Evolutionary conservation across 2,888 invertebrate genomes (phyloP).

Genomic region (Bembecia ichneumoniformis): DNA sequence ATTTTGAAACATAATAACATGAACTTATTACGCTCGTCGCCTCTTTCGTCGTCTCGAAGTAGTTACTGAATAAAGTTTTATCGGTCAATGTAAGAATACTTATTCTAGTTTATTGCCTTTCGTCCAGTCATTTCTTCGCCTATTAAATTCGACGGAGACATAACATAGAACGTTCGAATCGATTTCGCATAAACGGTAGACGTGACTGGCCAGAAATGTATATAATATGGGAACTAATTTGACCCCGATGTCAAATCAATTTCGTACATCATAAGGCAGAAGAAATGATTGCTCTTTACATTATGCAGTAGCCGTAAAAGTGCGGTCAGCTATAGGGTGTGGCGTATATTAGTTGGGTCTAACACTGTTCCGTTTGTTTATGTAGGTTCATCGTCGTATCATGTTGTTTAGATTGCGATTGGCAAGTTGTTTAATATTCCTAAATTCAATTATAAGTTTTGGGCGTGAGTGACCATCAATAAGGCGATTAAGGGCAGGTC

Average conservation of each 20-base stretch:
- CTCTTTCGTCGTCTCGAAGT: slow-evolving; percentile 19
- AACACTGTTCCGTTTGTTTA: neutral
- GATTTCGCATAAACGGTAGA: slow-evolving; percentile 69
- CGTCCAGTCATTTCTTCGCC: slow-evolving; percentile 60
- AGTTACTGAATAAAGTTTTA: slow-evolving; percentile 53
- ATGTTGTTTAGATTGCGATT: slow-evolving; percentile 9
- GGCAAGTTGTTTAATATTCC: slow-evolving; percentile 20
- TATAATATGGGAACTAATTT: slow-evolving; percentile 49
- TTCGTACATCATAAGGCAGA: slow-evolving; percentile 12
- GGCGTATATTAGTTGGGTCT: too few relatives aligned
- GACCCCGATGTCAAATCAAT: slow-evolving; percentile 31
- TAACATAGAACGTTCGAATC: slow-evolving; percentile 65
- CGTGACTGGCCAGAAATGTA: slow-evolving; percentile 47
- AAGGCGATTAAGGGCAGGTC: slow-evolving; percentile 44
- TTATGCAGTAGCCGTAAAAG: neutral
- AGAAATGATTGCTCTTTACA: neutral
- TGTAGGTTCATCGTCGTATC: neutral
- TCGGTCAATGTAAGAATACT: slow-evolving; percentile 63
- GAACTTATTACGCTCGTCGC: slow-evolving; percentile 18
- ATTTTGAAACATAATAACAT: slow-evolving; percentile 21
- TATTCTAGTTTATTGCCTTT: slow-evolving; percentile 61
- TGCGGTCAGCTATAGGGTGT: neutral
- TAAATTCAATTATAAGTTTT: slow-evolving; percentile 55
- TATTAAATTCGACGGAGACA: slow-evolving; percentile 66
- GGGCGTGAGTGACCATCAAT: slow-evolving; percentile 59